Conservation (phyloP, 2,888 invertebrate genomes). For the Cheilosia scutellata region DNA sequence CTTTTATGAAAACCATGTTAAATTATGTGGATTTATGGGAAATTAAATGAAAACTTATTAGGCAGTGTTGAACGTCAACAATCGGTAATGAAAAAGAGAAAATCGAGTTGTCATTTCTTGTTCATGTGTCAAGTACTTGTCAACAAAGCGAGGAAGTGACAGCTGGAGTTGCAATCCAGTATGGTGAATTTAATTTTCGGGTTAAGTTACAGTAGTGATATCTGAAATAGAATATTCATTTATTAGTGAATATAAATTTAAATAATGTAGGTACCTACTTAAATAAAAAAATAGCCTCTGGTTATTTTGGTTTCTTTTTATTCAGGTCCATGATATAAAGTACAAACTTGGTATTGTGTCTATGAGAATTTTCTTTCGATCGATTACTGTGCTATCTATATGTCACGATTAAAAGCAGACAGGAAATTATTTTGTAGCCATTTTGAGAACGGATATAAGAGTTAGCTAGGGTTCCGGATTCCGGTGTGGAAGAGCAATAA, state of each 20-base stretch:
- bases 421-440: not conserved
- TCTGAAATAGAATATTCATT: not conserved
- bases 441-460: not conserved
- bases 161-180: conserved; percentile 17
- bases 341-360: no score
- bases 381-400: not conserved
- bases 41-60: conserved; percentile 43
- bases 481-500: no score
- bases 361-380: not conserved
- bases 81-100: conserved; percentile 47
- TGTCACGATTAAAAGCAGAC: not conserved
- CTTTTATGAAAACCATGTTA: conserved; percentile 93
- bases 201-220: not conserved
- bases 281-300: not conserved
- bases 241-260: not conserved
- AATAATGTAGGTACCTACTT: not conserved
- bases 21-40: conserved; percentile 19
- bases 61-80: conserved; percentile 49
- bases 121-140: conserved; percentile 71
- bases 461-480: no score
- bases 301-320: not conserved
- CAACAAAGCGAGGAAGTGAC: conserved; percentile 60
- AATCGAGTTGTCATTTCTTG: conserved; percentile 51
- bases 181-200: conserved; percentile 33
- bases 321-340: no score